Base-by-base conservation (phyloP, 2,797 vertebrate species). In the Ciconia nigra region DNA sequence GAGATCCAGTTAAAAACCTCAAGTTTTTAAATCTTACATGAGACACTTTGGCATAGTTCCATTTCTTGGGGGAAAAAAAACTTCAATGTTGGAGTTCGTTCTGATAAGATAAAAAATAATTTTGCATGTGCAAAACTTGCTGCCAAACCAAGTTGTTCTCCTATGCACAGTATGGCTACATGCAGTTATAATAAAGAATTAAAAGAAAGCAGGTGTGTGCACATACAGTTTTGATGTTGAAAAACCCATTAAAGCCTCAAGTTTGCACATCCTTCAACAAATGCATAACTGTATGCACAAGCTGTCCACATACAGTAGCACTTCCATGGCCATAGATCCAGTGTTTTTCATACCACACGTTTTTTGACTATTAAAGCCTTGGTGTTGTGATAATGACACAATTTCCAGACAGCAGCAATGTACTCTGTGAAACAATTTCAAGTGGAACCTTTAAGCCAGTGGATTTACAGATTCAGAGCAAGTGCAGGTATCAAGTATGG, bases 311-410 rank as follows among this genome's bases (percentile, higher is more conserved):
- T n/a, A 89, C 41, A 79, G 74, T 39, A 85, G 74, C 63, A 79
- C 28, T 73, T 84, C 73, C 87, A 77, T 20, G 47, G 87, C 72
- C 76, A 83, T 10, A 92, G 57, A 65, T 57, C 46, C 52, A 59
- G 52, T 69, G 78, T 76, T 94, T 93, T 91, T 92, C 92, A 93
- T 95, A 86, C 76, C 92, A 92, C 31, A 26, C 69, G 63, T 92
- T 89, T 96, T 92, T 76, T 85, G 84, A 91, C 65, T 83, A 31
- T 28, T 91, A 69, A 94, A 91, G 87, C 44, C 82, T 47, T 52
- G 28, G 15, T 70, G 84, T 58, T 89, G 54, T 51, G 78, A 89
- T 85, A 87, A 83, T 44, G 52, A 58, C 89, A 92, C 49, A 28
- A 51, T 76, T 97, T 89, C 76, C 89, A 94, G 87, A 49, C 3